A percentile compares a stretch with the other conserved stretches of the same genome.
Conservation (phyloP, 1,140 invertebrate genomes). For the Danaus melanippus region DNA sequence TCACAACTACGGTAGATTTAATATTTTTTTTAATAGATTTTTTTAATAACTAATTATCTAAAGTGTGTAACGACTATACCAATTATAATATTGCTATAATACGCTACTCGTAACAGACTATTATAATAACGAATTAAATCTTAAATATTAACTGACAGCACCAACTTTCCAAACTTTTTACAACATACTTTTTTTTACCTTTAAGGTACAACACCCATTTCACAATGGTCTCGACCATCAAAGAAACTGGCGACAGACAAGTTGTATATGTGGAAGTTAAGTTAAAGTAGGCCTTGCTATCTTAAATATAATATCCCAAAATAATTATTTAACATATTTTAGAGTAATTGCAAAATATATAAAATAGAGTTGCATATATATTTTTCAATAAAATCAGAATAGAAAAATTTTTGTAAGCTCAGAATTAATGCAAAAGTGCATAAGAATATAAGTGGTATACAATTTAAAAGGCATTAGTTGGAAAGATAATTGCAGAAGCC, state of each 20-base stretch:
- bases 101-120: no score
- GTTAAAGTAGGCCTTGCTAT: not conserved
- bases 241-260: no score
- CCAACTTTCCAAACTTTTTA: conserved; percentile 20
- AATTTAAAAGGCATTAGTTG: no score
- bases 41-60: no score
- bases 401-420: conserved; percentile 15
- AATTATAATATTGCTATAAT: no score
- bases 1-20: no score
- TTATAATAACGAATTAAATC: conserved; percentile 2
- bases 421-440: conserved; percentile 7
- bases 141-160: conserved; percentile 21
- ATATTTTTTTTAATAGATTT: no score
- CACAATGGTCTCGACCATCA: not conserved
- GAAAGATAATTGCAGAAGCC: not conserved
- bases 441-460: conserved; percentile 1
- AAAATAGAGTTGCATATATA: conserved; percentile 10
- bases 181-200: conserved; percentile 9
- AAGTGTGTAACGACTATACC: no score
- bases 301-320: no score
- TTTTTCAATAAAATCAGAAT: conserved; percentile 2
- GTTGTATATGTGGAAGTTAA: no score
- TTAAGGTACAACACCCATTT: not conserved
- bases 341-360: conserved; percentile 13
- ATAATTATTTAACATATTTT: not conserved